These are phyloP conservation scores for Bungarus multicinctus DNA, from an alignment of 2,113 vertebrate genomes.

Conservation along the genomic window DNA sequence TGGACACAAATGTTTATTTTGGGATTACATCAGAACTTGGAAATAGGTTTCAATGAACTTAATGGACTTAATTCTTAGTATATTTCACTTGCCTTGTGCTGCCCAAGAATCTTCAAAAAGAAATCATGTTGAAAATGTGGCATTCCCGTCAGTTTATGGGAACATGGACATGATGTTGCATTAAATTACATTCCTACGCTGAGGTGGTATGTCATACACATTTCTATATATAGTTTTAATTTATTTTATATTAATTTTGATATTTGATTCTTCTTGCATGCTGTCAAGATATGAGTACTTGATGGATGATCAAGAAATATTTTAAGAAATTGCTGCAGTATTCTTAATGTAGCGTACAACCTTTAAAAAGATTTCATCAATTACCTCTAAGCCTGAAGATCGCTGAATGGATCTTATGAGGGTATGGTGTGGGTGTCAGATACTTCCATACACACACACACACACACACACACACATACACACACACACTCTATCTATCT, in stretches of 20 bases:
- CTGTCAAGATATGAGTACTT: not conserved
- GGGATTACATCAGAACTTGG: not conserved
- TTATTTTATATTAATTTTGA: not conserved
- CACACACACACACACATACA: too few species aligned
- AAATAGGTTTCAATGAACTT: not conserved
- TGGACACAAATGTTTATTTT: not conserved
- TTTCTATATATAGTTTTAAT: not conserved
- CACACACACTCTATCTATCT: too few species aligned
- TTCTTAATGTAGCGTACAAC: not conserved
- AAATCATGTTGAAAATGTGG: not conserved
- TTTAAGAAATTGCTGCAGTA: not conserved
- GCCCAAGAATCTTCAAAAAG: not conserved
- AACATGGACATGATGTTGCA: not conserved
- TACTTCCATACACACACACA: too few species aligned
- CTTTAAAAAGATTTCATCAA: not conserved
- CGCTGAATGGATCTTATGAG: not conserved
- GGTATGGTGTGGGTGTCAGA: not conserved
- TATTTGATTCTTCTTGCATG: not conserved
- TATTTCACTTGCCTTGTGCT: too few species aligned
- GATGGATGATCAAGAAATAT: not conserved
- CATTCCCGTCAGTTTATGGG: not conserved
- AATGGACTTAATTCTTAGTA: not conserved
- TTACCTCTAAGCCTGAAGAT: not conserved
- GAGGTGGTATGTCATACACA: not conserved
- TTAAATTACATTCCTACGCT: not conserved